Evolutionary conservation across 2,113 vertebrate genomes (phyloP).

Genomic region (Rhadina sibilatrix): DNA sequence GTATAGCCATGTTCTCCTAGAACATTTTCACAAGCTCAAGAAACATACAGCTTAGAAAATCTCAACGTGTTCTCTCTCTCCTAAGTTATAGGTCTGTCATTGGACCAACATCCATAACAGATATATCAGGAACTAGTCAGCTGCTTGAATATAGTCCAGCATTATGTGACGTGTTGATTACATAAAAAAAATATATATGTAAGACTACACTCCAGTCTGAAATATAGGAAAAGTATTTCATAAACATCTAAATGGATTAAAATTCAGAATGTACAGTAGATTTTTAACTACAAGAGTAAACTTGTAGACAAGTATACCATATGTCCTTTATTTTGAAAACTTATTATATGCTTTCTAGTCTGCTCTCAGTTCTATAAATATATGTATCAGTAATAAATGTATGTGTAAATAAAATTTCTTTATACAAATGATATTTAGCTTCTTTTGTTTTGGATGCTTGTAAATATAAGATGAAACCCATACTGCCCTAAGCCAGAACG

Average conservation of each 20-base stretch:
- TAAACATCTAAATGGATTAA: not conserved
- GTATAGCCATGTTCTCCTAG: fast-evolving
- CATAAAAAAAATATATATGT: not conserved
- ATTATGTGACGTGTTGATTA: not conserved
- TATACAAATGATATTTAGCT: not conserved
- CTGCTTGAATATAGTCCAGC: not conserved
- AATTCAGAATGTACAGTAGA: not conserved
- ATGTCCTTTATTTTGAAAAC: not conserved
- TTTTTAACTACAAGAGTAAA: not conserved
- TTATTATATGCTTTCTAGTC: not conserved
- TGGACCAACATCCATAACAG: not conserved
- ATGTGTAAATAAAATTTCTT: not conserved
- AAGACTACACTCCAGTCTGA: not conserved
- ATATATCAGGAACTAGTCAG: not conserved
- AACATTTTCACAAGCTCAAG: not conserved
- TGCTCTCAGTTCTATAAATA: not conserved
- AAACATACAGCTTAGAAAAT: not conserved
- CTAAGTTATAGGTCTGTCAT: not conserved
- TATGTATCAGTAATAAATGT: not conserved
- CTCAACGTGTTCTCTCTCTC: not conserved
- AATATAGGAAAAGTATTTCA: not conserved
- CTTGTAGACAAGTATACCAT: not conserved
- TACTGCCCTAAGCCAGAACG: not conserved
- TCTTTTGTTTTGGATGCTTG: not conserved
- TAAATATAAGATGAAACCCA: not conserved